Evolutionary conservation across 2,888 invertebrate species (phyloP), one percentile per base, ranked within the genome.

Genomic region (Microplitis deprimator): DNA sequence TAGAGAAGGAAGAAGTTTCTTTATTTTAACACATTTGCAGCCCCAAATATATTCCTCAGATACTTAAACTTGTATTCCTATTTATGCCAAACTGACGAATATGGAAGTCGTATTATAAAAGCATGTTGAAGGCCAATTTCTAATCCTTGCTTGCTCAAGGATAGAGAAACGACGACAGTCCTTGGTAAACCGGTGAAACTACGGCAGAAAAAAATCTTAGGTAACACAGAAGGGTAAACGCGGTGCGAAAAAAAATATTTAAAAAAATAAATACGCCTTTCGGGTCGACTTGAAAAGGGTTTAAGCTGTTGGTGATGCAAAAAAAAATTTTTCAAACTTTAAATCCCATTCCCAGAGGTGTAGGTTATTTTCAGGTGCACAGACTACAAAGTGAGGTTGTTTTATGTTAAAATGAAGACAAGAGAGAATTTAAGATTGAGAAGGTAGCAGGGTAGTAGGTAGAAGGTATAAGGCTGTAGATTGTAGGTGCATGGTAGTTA

Each of bases 81-180:
- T 50, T 50, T 50, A 50, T 50, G 50, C 50, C 50, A 50, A 50
- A 8, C 50, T 13, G 50, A 50, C 50, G 50, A 50, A 50, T 50
- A 50, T 50, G 50, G 50, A 50, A 50, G 50, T 50, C 77, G 78
- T 75, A 79, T 81, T 79, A 80, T 82, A 82, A 81, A 82, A 81
- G 80, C 78, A 79, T 79, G 80, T 79, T 83, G 85, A 85, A 88
- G 87, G 85, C 83, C 86, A 88, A 89, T 89, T 89, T 89, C 88
- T 88, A 88, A 87, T 87, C 85, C 84, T 83, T 73, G 73, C 81
- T 79, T 77, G 79, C 82, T 84, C 84, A 84, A 85, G 84, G 85
- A 86, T 85, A 87, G 85, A 83, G 85, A 85, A 86, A 86, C 85
- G 83, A 80, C 77, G 77, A 78, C 76, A 79, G 77, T 82, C 83